Base-by-base conservation (phyloP, 1,140 invertebrate genomes). In the Metopolophium dirhodum region DNA sequence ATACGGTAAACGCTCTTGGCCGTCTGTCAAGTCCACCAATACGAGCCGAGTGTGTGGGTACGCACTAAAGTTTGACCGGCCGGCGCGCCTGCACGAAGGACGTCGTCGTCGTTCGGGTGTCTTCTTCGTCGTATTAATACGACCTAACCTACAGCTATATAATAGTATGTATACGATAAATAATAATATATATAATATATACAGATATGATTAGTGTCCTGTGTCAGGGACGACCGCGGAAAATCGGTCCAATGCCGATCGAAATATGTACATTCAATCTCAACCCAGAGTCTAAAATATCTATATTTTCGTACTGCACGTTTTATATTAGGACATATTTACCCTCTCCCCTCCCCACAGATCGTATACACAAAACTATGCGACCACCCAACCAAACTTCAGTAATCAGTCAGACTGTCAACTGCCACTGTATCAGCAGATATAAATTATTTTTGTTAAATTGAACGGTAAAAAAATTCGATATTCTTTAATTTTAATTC, bases 101-200 rank as follows among this genome's bases (percentile, higher is more conserved):
- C 61, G 61, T 77, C 61, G n/a, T 77, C 61, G 61, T 77, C 61
- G 30, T n/a, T 77, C n/a, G 61, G 30, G n/a, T 77, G 61, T 77
- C 61, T 30, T 77, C 6, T 77, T 77, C 61, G 61, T n/a, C 14
- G 61, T 77, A 77, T 77, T n/a, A 77, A 77, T 77, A 77, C 61
- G 30, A 77, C n/a, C 14, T 77, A 77, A 77, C 61, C 61, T n/a
- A 77, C 61, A 77, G 30, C 61, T 77, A 77, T 77, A 77, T n/a
- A 77, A 77, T 77, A n/a, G 61, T 77, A 77, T 77, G 61, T 77
- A 77, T 77, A 68, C 61, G 61, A 77, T 77, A 77, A 77, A 77
- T 77, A n/a, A 77, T 77, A n/a, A 77, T 68, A n/a, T 30, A 68
- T 77, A 35, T 14, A 30, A 30, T 30, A 61, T 30, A 61, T 61